Conservation (phyloP, 2,113 vertebrate genomes). For the Coptodon bakossiorum region DNA sequence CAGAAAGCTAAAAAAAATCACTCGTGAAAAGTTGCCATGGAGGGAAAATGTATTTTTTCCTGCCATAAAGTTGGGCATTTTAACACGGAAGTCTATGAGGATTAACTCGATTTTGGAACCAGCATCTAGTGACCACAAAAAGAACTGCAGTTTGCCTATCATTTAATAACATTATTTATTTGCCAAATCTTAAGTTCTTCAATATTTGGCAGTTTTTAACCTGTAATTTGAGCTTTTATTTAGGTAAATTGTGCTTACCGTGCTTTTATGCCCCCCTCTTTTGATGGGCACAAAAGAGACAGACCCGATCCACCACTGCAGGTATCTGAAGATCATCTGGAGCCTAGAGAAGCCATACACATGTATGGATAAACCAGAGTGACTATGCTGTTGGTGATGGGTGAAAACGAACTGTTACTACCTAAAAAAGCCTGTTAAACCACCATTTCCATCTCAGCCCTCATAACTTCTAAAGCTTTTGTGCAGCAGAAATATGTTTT, state of each 20-base stretch:
- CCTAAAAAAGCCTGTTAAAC: not conserved
- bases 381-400: not conserved
- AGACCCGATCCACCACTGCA: not conserved
- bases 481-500: not conserved
- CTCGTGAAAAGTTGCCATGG: not conserved
- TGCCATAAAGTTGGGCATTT: not conserved
- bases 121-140: not conserved
- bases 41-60: not conserved
- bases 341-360: not conserved
- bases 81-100: not conserved
- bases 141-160: not conserved
- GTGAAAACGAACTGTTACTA: not conserved
- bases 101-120: not conserved
- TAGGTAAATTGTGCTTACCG: not conserved
- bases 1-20: not conserved
- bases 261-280: not conserved
- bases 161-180: not conserved
- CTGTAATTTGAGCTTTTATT: not conserved
- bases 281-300: not conserved
- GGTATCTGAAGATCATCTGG: not conserved
- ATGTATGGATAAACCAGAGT: not conserved
- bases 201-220: not conserved
- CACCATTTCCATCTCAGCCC: not conserved
- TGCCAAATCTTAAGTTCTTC: not conserved
- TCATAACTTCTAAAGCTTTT: not conserved